These are phyloP conservation scores for Scaptodrosophila lebanonensis DNA, from an alignment of 1,140 invertebrate species.

Conservation along the genomic window DNA sequence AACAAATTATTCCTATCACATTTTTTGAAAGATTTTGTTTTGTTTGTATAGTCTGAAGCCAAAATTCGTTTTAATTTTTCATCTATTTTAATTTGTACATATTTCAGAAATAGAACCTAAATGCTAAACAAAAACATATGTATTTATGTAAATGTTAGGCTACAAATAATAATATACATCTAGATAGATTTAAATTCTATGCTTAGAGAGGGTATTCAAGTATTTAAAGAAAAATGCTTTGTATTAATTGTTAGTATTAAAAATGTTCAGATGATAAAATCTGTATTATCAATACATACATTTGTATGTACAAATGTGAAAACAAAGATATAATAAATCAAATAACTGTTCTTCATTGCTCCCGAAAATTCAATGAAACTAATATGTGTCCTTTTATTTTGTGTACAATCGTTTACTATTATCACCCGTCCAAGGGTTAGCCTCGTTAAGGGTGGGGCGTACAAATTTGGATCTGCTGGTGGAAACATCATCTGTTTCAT, in stretches of 20 bases:
- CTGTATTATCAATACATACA: conserved; percentile 3
- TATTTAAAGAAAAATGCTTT: conserved; percentile 21
- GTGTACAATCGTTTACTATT: too few species aligned
- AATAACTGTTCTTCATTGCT: conserved; percentile 35
- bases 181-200: conserved; percentile 18
- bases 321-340: conserved; percentile 38
- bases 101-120: conserved; percentile 11
- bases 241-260: conserved; percentile 32
- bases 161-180: conserved; percentile 23
- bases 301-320: conserved; percentile 3
- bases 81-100: conserved; percentile 40
- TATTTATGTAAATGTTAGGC: conserved; percentile 46
- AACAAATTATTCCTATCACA: not conserved
- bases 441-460: too few species aligned
- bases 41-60: not conserved
- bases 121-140: conserved; percentile 14
- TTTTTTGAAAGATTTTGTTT: conserved; percentile 5
- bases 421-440: too few species aligned
- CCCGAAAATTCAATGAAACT: conserved; percentile 4
- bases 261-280: conserved; percentile 7
- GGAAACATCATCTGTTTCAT: too few species aligned
- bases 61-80: conserved; percentile 11
- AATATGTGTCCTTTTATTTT: too few species aligned
- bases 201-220: conserved; percentile 3
- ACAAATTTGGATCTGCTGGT: too few species aligned